Percentiles rank a stretch among this genome's conserved stretches.
Conservation (phyloP, 2,113 vertebrate genomes). For the Motacilla alba region DNA sequence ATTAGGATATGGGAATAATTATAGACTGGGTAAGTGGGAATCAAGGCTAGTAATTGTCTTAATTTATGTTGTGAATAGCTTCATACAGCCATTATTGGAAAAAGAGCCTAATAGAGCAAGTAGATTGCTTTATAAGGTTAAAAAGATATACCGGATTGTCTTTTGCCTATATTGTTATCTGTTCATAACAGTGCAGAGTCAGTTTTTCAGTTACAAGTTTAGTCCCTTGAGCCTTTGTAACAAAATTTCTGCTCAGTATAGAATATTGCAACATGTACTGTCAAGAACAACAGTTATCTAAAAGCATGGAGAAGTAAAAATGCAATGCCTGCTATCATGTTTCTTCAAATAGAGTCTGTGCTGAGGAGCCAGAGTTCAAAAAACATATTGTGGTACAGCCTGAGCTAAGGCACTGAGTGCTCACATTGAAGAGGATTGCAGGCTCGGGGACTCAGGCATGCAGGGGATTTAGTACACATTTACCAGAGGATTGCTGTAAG, state of each 20-base stretch:
- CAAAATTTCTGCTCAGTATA: not conserved
- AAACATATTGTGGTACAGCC: not conserved
- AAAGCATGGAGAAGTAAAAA: not conserved
- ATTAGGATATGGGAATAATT: not conserved
- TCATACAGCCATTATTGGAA: not conserved
- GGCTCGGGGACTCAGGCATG: fast-evolving
- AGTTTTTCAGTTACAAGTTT: not conserved
- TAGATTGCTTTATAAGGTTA: not conserved
- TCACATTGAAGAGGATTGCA: not conserved
- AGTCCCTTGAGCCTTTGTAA: not conserved
- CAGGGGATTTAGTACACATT: not conserved
- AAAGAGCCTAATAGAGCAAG: not conserved
- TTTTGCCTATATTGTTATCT: not conserved
- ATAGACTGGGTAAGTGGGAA: not conserved
- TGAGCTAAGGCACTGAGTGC: not conserved
- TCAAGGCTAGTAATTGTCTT: not conserved
- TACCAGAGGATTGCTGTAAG: not conserved
- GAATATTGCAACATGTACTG: not conserved
- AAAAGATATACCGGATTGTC: not conserved
- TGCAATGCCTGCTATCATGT: not conserved
- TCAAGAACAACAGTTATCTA: not conserved
- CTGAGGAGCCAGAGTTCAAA: not conserved
- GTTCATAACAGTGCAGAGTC: not conserved
- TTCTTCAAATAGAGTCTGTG: not conserved
- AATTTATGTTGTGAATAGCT: constrained; percentile 33